Evolutionary conservation across 1,140 invertebrate genomes (phyloP), one percentile per base, ranked within the genome.

Genomic region (Sinella curviseta): DNA sequence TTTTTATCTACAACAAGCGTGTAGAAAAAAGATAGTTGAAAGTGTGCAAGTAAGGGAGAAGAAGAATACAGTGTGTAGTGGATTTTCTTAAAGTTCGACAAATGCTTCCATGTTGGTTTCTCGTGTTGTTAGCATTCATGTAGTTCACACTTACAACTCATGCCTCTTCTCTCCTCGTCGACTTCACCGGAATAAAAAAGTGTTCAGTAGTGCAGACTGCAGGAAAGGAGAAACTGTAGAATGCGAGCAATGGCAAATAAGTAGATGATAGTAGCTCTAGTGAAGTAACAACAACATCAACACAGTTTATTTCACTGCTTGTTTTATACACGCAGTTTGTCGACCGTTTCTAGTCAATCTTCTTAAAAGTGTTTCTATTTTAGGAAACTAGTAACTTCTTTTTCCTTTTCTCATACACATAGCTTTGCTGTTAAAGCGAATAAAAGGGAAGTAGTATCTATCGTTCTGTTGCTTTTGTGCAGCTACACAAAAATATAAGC

Each of bases 291-390:
- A 8, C 20, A 12, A 48, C 8, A 48, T 8, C 8, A 20, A 48
- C 39, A 48, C 39, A 48, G 20, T 48, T 20, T 48, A 48, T 48
- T 48, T 20, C 20, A 8, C 20, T 48, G 39, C 20, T 48, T 48
- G 39, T 8, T 48, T 48, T 48, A 8, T 20, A 8, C 20, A 48
- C 39, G 8, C 39, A 48, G 8, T 48, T 65, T n/a, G 24, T 26
- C 4, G 24, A n/a, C 4, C 8, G 14, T 65, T 65, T 65, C 4
- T 14, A 65, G 14, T 65, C 57, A 65, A 65, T 70, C 65, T 70
- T 30, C 65, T 70, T 70, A 70, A n/a, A 70, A 30, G 30, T 70
- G 65, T 70, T 70, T 70, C 65, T 70, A 70, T 70, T 70, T 70
- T 70, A 30, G 65, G 65, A 70, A 70, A 70, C 39, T 48, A 48